Percentiles rank a stretch among this genome's conserved stretches.
phyloP scores from a whole-genome alignment of 2,797 vertebrate genomes.

The Sebastes steindachneri region DNA sequence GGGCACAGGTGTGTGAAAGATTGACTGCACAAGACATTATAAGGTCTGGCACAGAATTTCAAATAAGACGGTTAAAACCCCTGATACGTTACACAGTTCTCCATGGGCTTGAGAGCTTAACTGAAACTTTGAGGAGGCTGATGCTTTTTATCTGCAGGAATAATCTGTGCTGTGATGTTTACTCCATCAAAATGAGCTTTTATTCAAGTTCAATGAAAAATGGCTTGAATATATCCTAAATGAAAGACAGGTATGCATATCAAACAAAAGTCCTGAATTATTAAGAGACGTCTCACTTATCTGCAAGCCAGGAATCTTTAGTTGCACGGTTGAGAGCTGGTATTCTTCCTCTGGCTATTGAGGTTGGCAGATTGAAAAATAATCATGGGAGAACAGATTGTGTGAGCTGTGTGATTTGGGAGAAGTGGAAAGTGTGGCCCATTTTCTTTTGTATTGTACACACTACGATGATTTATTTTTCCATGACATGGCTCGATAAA shows the following conservation, averaged over 20 bases:
- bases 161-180: not conserved
- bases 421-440: not conserved
- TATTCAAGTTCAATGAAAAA: not conserved
- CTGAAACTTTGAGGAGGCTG: not conserved
- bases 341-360: constrained; percentile 12
- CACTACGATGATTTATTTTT: not conserved
- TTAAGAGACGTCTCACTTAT: not conserved
- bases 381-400: not conserved
- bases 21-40: not conserved
- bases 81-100: not conserved
- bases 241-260: not conserved
- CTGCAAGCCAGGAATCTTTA: not conserved
- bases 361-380: constrained; percentile 17
- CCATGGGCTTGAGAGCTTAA: not conserved
- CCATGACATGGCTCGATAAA: not conserved
- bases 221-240: not conserved
- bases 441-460: constrained; percentile 5
- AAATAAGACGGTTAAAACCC: not conserved
- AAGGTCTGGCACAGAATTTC: not conserved
- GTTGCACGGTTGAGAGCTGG: not conserved
- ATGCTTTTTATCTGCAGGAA: not conserved
- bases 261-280: not conserved
- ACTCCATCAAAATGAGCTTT: not conserved
- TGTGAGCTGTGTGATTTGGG: constrained; percentile 3
- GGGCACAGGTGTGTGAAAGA: constrained; percentile 85